Evolutionary conservation across 2,888 invertebrate species (phyloP), one percentile per base, ranked within the genome.

Genomic region (Sphinx pinastri): DNA sequence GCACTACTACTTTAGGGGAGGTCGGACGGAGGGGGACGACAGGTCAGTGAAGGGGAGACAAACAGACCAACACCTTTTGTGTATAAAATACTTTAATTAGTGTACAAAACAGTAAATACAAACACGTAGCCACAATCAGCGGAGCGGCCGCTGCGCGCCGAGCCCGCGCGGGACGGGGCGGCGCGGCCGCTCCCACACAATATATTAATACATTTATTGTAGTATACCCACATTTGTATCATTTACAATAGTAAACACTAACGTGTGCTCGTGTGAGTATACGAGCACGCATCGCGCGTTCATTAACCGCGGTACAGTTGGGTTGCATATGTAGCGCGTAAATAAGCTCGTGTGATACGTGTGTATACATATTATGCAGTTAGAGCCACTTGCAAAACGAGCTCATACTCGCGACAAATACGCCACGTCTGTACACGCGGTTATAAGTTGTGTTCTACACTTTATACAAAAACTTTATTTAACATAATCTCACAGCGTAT

Each of bases 41-140:
- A 38, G 12, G 25, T n/a, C 13, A 4, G n/a, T 38, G 10, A n/a
- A 31, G 14, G 67, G 57, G 54, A 57, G 38, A 19, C 38, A 25
- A 70, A 76, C 67, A 75, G 55, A 77, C 69, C 67, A 73, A 71
- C 67, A 69, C 52, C 63, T 68, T 69, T 74, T 72, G 54, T 49
- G 38, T 63, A 72, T 73, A 74, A 73, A 74, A 72, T 70, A 69
- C 68, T 71, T 77, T 77, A 75, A 77, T 60, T 63, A 75, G 67
- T 77, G 75, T 74, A 77, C 76, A 78, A 69, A 77, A 74, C 75
- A 76, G 57, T 73, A 74, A 73, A 74, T 75, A 74, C 71, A 75
- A 74, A 76, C 74, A 73, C 45, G 51, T n/a, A 58, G 19, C 57
- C 67, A 49, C 51, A 51, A 38, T n/a, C 52, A 51, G 59, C 52